Conservation (phyloP, 2,113 vertebrate genomes). For the Halcyon malimbica region DNA sequence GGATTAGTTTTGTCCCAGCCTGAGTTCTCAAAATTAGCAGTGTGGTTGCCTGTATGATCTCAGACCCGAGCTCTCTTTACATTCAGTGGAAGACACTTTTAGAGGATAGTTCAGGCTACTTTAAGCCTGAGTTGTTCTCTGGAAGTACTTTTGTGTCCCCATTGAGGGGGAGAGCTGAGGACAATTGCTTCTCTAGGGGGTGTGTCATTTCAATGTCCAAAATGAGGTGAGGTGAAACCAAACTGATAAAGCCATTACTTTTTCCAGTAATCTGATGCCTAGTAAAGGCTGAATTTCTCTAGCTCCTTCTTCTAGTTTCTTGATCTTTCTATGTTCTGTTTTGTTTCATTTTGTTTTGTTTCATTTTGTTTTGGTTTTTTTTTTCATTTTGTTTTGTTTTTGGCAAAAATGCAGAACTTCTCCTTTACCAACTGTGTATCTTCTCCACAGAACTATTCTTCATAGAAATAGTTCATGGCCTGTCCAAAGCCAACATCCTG, state of each 20-base stretch:
- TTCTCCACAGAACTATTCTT: neutral
- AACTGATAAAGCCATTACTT: neutral
- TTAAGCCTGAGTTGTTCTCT: neutral
- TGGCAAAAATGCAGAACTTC: neutral
- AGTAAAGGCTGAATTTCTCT: neutral
- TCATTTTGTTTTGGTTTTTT: no score
- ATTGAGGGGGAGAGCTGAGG: neutral
- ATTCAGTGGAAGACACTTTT: neutral
- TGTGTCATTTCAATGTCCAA: neutral
- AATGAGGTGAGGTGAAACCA: neutral
- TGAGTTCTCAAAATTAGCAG: neutral
- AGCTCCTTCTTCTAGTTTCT: neutral
- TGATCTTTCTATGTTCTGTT: neutral
- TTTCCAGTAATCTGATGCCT: neutral
- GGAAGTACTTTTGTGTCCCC: neutral
- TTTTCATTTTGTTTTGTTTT: no score
- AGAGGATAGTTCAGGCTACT: neutral
- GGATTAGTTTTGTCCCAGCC: neutral
- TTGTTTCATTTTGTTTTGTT: neutral
- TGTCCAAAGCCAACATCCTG: neutral
- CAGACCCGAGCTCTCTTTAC: neutral
- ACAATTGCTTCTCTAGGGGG: neutral
- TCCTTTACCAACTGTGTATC: neutral
- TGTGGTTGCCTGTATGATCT: neutral
- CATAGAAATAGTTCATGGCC: neutral